phyloP scores from a whole-genome alignment of 2,797 vertebrate species.

The Centropyge bicolor region DNA sequence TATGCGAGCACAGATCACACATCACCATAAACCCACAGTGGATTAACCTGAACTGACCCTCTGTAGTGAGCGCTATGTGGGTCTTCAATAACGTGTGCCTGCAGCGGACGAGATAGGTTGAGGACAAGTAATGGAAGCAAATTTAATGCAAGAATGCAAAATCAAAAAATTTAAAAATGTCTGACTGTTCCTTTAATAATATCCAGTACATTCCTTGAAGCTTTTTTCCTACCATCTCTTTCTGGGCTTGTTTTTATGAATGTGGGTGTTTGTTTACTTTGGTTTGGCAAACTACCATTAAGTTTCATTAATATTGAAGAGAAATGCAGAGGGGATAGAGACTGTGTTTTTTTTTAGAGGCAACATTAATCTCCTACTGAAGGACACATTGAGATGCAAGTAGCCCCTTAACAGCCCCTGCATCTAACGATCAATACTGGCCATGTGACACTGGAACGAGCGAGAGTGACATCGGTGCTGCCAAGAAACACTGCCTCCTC shows the following conservation, averaged over 20 bases:
- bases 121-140: slow-evolving; percentile 10
- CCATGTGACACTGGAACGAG: slow-evolving; percentile 46
- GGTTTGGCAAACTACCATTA: slow-evolving; percentile 35
- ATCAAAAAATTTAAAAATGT: slow-evolving; percentile 15
- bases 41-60: slow-evolving; percentile 65
- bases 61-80: slow-evolving; percentile 26
- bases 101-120: not conserved
- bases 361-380: slow-evolving; percentile 68
- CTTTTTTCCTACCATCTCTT: not conserved
- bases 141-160: slow-evolving; percentile 20
- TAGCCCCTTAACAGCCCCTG: slow-evolving; percentile 61
- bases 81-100: slow-evolving; percentile 16
- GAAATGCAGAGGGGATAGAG: slow-evolving; percentile 29
- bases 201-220: not conserved
- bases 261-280: slow-evolving; percentile 33
- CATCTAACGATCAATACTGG: slow-evolving; percentile 75
- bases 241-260: not conserved
- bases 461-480: slow-evolving; percentile 58
- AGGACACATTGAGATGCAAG: slow-evolving; percentile 74
- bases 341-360: slow-evolving; percentile 47
- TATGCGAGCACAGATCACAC: slow-evolving; percentile 29
- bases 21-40: slow-evolving; percentile 45
- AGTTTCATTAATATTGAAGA: slow-evolving; percentile 67
- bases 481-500: slow-evolving; percentile 51
- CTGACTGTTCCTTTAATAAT: not conserved